Evolutionary conservation across 2,888 invertebrate species (phyloP).

Genomic region (Athrips mouffetella): DNA sequence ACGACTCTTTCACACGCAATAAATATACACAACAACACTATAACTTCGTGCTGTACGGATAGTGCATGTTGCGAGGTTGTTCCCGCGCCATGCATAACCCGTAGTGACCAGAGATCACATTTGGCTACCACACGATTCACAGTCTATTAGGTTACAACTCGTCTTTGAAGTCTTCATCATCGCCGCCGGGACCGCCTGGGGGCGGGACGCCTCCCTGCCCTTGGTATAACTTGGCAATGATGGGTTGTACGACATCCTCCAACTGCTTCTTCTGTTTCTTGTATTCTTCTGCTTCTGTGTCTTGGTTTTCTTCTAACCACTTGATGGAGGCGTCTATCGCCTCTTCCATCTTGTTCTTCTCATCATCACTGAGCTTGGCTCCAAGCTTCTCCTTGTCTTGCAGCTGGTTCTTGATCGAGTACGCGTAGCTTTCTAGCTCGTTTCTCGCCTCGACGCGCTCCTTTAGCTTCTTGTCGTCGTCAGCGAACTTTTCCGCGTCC

Average conservation of each 20-base stretch:
- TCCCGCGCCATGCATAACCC: constrained; percentile 33
- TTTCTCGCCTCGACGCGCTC: constrained; percentile 97
- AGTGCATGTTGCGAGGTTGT: constrained; percentile 30
- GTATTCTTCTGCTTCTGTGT: constrained; percentile 94
- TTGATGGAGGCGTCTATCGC: constrained; percentile 98
- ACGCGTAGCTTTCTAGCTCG: constrained; percentile 97
- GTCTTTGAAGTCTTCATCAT: constrained; percentile 88
- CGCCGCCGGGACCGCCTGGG: constrained; percentile 83
- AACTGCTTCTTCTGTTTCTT: constrained; percentile 97
- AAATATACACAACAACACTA: constrained; percentile 73
- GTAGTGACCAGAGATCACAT: constrained; percentile 60
- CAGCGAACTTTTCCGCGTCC: constrained; percentile 99
- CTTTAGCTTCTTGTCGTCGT: constrained; percentile 98
- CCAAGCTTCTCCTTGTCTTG: constrained; percentile 98
- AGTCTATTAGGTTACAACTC: constrained; percentile 83
- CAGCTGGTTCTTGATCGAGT: constrained; percentile 98
- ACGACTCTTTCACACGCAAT: constrained; percentile 46
- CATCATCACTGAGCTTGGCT: constrained; percentile 89
- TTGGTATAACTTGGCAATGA: constrained; percentile 97
- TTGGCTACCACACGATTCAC: constrained; percentile 58
- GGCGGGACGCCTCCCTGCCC: constrained; percentile 89
- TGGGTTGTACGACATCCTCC: constrained; percentile 97
- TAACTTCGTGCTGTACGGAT: constrained; percentile 49
- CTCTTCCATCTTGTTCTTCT: constrained; percentile 96
- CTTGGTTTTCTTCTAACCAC: constrained; percentile 97